Evolutionary conservation across 37 sponge, comb jelly and placozoan species (phyloP).

Genomic region (Halichondria panicea): DNA sequence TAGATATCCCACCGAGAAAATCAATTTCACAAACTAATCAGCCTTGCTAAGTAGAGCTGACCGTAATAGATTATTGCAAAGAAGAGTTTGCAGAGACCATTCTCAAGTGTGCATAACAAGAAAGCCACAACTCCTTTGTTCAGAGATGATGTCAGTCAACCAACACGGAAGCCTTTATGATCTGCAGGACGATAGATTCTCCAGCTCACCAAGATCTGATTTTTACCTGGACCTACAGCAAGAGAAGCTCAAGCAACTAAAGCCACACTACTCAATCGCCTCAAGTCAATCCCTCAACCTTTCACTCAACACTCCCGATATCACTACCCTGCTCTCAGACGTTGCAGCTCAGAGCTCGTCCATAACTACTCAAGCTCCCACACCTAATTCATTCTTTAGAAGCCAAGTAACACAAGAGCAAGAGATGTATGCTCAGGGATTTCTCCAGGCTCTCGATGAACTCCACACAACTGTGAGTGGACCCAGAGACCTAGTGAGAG

Average conservation of each 20-base stretch:
- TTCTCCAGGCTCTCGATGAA: slow-evolving; percentile 62
- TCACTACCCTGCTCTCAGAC: slow-evolving; percentile 28
- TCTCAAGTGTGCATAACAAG: too few species aligned
- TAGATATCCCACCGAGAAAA: too few species aligned
- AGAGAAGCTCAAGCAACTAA: slow-evolving; percentile 12
- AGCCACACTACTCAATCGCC: not conserved
- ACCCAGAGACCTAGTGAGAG: not conserved
- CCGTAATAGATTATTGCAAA: too few species aligned
- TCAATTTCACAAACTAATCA: too few species aligned
- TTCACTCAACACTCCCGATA: slow-evolving; percentile 54
- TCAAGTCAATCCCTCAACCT: not conserved
- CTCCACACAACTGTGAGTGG: slow-evolving; percentile 14
- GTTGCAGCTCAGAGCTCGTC: slow-evolving; percentile 7
- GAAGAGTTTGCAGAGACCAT: too few species aligned
- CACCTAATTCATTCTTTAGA: slow-evolving; percentile 28
- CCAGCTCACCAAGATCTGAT: slow-evolving; percentile 10
- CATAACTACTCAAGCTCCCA: slow-evolving; percentile 30
- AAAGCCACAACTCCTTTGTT: not conserved
- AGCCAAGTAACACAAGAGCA: slow-evolving; percentile 68
- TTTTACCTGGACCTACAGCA: slow-evolving; percentile 27
- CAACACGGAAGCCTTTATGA: slow-evolving; percentile 66
- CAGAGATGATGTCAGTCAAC: slow-evolving; percentile 48
- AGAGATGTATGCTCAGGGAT: slow-evolving; percentile 81
- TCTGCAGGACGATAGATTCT: slow-evolving; percentile 23
- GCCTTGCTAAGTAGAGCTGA: too few species aligned